phyloP scores from a whole-genome alignment of 1,140 invertebrate species.

The Procambarus virginalis region DNA sequence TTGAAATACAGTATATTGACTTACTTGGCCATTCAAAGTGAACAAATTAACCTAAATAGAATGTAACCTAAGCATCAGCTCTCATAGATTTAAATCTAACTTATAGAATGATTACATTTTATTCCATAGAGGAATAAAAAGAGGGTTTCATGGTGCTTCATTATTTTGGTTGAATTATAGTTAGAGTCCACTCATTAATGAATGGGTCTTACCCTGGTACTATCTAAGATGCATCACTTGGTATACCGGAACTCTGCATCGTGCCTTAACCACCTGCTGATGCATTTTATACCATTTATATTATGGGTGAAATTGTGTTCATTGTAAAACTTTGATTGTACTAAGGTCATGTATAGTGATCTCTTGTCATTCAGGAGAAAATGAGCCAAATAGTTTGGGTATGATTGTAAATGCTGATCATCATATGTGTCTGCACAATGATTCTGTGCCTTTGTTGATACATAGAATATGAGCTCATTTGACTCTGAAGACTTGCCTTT shows the following conservation, averaged over 20 bases:
- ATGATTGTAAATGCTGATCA: conserved; percentile 9
- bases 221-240: not conserved
- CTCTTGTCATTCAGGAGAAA: not conserved
- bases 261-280: conserved; percentile 14
- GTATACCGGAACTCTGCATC: conserved; percentile 16
- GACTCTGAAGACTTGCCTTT: conserved; percentile 53
- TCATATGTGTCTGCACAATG: conserved; percentile 25
- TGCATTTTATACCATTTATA: not conserved
- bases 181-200: not conserved
- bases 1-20: not conserved
- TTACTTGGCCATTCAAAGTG: not conserved
- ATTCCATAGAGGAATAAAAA: not conserved
- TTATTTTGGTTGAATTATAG: not conserved
- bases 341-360: conserved; percentile 4
- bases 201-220: conserved; percentile 3
- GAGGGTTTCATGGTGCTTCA: not conserved
- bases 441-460: conserved; percentile 61
- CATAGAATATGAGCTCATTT: conserved; percentile 45
- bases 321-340: conserved; percentile 9
- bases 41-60: not conserved
- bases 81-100: not conserved
- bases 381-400: not conserved
- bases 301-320: not conserved
- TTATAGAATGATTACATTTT: not conserved
- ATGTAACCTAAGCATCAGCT: not conserved